Base-by-base conservation (phyloP, 2,888 invertebrate genomes). In the Microdon myrmicae region DNA sequence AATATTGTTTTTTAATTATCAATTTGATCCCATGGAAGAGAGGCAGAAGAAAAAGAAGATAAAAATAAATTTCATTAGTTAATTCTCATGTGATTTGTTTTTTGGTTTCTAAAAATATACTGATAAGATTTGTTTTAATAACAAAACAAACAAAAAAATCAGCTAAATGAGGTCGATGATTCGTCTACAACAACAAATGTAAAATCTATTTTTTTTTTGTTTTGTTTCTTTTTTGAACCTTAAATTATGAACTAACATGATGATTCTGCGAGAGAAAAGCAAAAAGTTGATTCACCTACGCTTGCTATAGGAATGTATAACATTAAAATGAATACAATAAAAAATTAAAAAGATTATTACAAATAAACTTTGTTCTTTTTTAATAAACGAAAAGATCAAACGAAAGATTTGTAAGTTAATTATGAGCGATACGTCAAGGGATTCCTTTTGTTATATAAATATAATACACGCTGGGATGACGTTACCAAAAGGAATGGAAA, bases 11-110 rank as follows among this genome's bases (percentile, higher is more conserved):
- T 20, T 31, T 54, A n/a, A 37, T 44, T 43, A 60, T 48, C 48
- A 55, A 58, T 58, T 69, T 53, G 66, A 59, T 67, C 49, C 54
- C 67, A 68, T 38, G 66, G 67, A n/a, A n/a, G n/a, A 68, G 68
- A 67, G 55, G 49, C 29, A 64, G 61, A 67, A 47, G 68, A 64
- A 64, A 59, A 67, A 66, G 47, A 66, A 60, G 51, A 64, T 43
- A 53, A 56, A 64, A 58, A 51, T 12, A 5, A 48, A 26, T 37
- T 64, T 51, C 14, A 58, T 64, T 64, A 64, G 58, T 64, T 47
- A 35, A 32, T 45, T 55, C 44, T 45, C 6, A 41, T 31, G 25
- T 39, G 32, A 44, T 19, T 58, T 68, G 55, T 53, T 38, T 45
- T 32, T 17, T 38, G 16, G 20, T 20, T 44, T 58, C n/a, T n/a